Conservation (phyloP, 1,140 invertebrate species). For the Coelopa frigida region DNA sequence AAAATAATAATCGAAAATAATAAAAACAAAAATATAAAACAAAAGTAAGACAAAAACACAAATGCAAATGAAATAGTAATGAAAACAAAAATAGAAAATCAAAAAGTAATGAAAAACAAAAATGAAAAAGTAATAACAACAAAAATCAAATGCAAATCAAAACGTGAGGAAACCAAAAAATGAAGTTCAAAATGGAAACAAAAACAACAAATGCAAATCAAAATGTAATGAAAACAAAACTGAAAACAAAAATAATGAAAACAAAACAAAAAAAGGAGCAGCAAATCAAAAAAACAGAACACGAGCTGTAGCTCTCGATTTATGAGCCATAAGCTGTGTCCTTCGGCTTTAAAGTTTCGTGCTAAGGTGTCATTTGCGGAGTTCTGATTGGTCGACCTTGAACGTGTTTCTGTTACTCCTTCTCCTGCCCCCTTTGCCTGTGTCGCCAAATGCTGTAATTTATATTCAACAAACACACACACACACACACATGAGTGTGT, state of each 20-base stretch:
- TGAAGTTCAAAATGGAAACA: not conserved
- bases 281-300: not conserved
- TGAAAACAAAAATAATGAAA: not conserved
- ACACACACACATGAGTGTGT: no score
- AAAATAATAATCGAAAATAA: not conserved
- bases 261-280: not conserved
- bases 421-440: not conserved
- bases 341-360: not conserved
- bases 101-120: not conserved
- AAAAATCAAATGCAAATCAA: no score
- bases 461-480: no score
- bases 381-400: conserved; percentile 1
- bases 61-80: no score
- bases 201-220: not conserved
- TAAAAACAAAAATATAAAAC: no score
- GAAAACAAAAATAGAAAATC: not conserved
- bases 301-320: not conserved
- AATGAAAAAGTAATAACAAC: not conserved
- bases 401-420: not conserved
- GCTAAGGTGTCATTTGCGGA: conserved; percentile 2
- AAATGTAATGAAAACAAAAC: not conserved
- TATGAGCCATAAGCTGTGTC: not conserved
- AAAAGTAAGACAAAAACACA: no score
- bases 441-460: no score
- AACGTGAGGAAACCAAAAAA: not conserved